Evolutionary conservation across 2,888 invertebrate species (phyloP), one percentile per base, ranked within the genome.

Genomic region (Chironomus tentans): DNA sequence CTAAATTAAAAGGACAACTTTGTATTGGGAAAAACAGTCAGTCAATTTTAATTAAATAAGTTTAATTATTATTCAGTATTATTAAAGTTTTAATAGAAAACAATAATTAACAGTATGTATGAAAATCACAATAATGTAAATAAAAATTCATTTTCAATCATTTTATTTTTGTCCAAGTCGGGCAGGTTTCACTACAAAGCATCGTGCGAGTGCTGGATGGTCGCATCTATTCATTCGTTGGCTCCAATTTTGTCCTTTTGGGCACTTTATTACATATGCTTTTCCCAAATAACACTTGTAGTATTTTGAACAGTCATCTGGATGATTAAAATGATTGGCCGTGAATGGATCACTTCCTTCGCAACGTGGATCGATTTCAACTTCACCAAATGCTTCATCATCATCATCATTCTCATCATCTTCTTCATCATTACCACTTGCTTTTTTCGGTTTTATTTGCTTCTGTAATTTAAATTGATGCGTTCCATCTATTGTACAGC

Each of bases 291-390:
- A 74, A 21, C 74, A 74, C 46, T 74, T 74, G 47, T 68, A 74
- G 74, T 65, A 74, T 28, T 74, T 74, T 13, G 46, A 3, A 46
- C 74, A 74, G 22, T 74, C 74, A 21, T 28, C 65, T 21, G 18
- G 28, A 18, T 74, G 74, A 10, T 22, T 22, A 28, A 68, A 68
- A 46, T 74, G 74, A 7, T 21, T 10, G 10, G 74, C 47, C 13
- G 65, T 74, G 48, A 68, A 74, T n/a, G 74, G 74, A 68, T 74
- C 74, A 46, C 74, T 68, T 21, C 47, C 68, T 65, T 65, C 47
- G 15, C 74, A 74, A 65, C 74, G 74, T 74, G 74, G 65, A 22
- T 74, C 74, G 13, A 74, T 22, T 62, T 74, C 74, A 69, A 68
- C 18, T 15, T 22, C 50, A 18, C 10, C 68, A 24, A 68, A 6